Conservation (phyloP, 1,140 invertebrate species). For the Stegodyphus mimosarum region DNA sequence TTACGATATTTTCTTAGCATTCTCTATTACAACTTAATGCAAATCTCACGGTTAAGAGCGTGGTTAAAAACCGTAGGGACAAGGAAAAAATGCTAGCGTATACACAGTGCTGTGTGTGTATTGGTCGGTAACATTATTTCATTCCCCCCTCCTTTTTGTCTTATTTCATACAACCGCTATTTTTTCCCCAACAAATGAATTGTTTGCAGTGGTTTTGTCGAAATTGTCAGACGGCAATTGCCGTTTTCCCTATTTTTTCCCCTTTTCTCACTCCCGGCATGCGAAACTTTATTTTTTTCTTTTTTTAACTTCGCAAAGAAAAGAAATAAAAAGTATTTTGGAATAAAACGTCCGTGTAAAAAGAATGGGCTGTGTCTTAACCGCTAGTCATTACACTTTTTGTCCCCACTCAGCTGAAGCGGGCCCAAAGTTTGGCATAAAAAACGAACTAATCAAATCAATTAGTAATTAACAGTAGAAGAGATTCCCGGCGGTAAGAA, state of each 20-base stretch:
- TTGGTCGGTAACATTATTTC: conserved; percentile 32
- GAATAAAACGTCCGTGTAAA: conserved; percentile 39
- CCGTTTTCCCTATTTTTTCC: not conserved
- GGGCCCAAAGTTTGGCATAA: conserved; percentile 2
- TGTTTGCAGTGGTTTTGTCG: conserved; percentile 59
- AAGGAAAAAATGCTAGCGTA: conserved; percentile 28
- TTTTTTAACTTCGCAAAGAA: conserved; percentile 6
- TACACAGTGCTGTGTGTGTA: not conserved
- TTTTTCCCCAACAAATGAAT: conserved; percentile 47
- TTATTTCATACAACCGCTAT: not conserved
- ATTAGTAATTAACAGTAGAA: conserved; percentile 60
- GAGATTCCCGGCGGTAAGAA: conserved; percentile 26
- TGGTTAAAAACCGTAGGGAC: conserved; percentile 36
- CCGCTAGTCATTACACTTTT: conserved; percentile 58
- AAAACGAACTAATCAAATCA: conserved; percentile 57
- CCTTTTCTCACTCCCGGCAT: conserved; percentile 9
- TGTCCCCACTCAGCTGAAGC: conserved; percentile 7
- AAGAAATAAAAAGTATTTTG: conserved; percentile 58
- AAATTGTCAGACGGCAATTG: conserved; percentile 56
- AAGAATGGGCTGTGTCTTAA: conserved; percentile 40
- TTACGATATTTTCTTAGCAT: conserved; percentile 6
- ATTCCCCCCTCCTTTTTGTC: not conserved
- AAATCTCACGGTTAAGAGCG: conserved; percentile 47
- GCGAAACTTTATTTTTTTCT: conserved; percentile 7
- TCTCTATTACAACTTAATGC: conserved; percentile 56